phyloP scores from a whole-genome alignment of 2,113 vertebrate genomes.

The Gadus macrocephalus region DNA sequence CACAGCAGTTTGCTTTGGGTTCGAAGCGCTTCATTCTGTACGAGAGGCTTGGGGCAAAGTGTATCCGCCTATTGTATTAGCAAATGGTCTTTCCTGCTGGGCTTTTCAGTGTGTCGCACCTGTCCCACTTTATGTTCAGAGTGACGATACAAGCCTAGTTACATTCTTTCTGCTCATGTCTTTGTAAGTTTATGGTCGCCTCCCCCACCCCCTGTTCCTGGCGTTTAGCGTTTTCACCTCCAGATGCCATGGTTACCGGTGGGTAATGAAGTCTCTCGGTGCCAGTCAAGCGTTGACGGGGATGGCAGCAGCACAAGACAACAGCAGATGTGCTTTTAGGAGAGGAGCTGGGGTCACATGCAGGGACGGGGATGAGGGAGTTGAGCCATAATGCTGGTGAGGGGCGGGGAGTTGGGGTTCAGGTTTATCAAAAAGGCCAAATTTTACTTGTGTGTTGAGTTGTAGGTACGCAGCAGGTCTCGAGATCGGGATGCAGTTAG shows the following conservation, averaged over 20 bases:
- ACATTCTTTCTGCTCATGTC: constrained; percentile 54
- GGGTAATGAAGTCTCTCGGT: constrained; percentile 50
- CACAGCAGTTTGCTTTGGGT: too few relatives aligned
- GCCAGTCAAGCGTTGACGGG: constrained; percentile 52
- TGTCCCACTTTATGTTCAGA: constrained; percentile 35
- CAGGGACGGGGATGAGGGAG: background rate
- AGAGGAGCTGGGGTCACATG: constrained; percentile 56
- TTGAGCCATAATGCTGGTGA: too few relatives aligned
- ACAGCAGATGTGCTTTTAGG: constrained; percentile 64
- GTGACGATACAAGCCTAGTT: constrained; percentile 36
- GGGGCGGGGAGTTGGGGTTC: too few relatives aligned
- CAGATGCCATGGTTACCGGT: constrained; percentile 63
- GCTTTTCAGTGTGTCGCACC: constrained; percentile 42
- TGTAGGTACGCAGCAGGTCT: too few relatives aligned
- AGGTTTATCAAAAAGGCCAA: too few relatives aligned
- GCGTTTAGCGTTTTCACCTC: constrained; percentile 55
- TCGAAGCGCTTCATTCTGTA: constrained; percentile 16
- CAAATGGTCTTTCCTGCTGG: constrained; percentile 36
- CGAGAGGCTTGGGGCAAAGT: constrained; percentile 10
- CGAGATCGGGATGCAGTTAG: too few relatives aligned
- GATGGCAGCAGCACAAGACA: constrained; percentile 40
- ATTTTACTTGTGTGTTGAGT: too few relatives aligned
- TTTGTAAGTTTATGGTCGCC: constrained; percentile 56
- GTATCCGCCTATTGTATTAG: constrained; percentile 34
- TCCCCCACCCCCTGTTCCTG: constrained; percentile 23